Evolutionary conservation across 64 coral and sea anemone species (phyloP).

Genomic region (Trachythela sp.): DNA sequence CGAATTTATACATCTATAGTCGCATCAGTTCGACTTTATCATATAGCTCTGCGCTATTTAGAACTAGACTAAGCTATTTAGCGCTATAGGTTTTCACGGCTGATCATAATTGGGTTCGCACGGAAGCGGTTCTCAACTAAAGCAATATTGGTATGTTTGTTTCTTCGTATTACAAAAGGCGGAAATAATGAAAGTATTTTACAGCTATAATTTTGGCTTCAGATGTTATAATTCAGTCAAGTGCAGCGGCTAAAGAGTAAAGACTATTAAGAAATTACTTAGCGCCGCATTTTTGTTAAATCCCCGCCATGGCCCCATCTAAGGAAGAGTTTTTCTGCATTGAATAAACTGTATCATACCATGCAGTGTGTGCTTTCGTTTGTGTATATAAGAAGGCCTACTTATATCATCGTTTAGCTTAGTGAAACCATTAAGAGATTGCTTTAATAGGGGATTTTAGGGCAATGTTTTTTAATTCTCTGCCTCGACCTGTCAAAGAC

Average conservation of each 20-base stretch:
- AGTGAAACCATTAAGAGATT: too few species aligned
- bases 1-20: neutral
- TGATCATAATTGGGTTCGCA: neutral
- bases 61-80: neutral
- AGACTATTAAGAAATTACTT: neutral
- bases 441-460: too few species aligned
- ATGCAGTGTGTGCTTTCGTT: neutral
- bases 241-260: neutral
- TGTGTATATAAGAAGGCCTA: too few species aligned
- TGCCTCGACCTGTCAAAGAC: too few species aligned
- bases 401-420: too few species aligned
- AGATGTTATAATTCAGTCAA: neutral
- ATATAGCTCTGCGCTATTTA: neutral
- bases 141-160: constrained; percentile 7
- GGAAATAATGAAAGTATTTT: neutral
- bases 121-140: neutral
- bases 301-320: neutral
- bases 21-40: neutral
- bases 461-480: too few species aligned
- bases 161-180: neutral
- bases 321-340: neutral
- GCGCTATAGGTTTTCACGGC: too few species aligned
- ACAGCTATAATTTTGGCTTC: neutral
- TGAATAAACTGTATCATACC: neutral
- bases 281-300: neutral